phyloP scores from a whole-genome alignment of 2,888 invertebrate species.

The Plagodis pulveraria region DNA sequence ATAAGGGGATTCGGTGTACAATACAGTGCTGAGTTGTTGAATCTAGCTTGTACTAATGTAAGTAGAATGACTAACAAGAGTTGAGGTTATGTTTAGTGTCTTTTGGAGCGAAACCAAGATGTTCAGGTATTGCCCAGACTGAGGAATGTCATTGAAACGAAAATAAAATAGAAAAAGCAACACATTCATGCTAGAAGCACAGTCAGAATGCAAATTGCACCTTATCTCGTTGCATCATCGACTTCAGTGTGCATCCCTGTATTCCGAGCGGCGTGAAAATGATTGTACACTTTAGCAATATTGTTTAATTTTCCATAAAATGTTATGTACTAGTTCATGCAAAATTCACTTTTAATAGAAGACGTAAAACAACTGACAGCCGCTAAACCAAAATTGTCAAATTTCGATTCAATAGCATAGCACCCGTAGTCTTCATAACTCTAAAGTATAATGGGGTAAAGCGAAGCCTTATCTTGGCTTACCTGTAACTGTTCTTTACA shows the following conservation, averaged over 20 bases:
- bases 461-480: slow-evolving; percentile 3
- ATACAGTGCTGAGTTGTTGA: too few species aligned
- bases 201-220: slow-evolving; percentile 58
- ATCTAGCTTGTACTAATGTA: background rate
- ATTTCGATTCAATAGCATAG: slow-evolving; percentile 37
- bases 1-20: too few species aligned
- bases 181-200: slow-evolving; percentile 44
- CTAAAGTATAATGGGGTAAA: too few species aligned
- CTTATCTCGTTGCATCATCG: slow-evolving; percentile 84
- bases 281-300: slow-evolving; percentile 35
- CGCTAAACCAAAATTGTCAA: slow-evolving; percentile 69
- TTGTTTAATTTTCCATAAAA: background rate
- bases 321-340: too few species aligned
- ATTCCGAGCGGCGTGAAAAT: slow-evolving; percentile 69
- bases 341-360: slow-evolving; percentile 17
- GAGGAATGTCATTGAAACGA: slow-evolving; percentile 18
- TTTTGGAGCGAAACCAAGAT: slow-evolving; percentile 31
- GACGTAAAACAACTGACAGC: slow-evolving; percentile 84
- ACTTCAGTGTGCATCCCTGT: slow-evolving; percentile 70
- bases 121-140: slow-evolving; percentile 18
- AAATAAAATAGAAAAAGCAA: slow-evolving; percentile 50
- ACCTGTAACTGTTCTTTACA: slow-evolving; percentile 66
- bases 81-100: slow-evolving; percentile 58
- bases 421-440: too few species aligned
- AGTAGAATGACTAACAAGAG: slow-evolving; percentile 3